Evolutionary conservation across 2,888 invertebrate species (phyloP).

Genomic region (Eudasyphora cyanicolor): DNA sequence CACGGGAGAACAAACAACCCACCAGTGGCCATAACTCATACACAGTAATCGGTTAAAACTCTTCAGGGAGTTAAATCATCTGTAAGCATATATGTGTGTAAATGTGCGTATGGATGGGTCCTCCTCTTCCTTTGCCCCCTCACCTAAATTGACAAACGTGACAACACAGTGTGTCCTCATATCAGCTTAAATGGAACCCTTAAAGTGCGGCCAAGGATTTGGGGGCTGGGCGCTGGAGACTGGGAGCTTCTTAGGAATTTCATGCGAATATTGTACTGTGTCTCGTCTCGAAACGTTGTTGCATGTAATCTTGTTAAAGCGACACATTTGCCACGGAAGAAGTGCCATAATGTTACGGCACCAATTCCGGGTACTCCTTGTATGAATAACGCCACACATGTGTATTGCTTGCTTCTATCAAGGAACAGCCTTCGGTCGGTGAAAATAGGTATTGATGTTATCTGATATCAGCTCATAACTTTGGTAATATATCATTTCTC

Average conservation of each 20-base stretch:
- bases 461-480: too few relatives aligned
- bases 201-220: too few relatives aligned
- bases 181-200: not conserved
- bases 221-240: not conserved
- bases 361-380: not conserved
- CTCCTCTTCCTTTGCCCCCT: too few relatives aligned
- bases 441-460: too few relatives aligned
- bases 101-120: too few relatives aligned
- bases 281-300: constrained; percentile 8
- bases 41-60: constrained; percentile 50
- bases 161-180: constrained; percentile 30
- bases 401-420: too few relatives aligned
- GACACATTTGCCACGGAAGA: constrained; percentile 39
- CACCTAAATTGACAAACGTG: constrained; percentile 37
- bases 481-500: too few relatives aligned
- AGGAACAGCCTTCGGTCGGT: too few relatives aligned
- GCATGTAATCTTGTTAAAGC: constrained; percentile 49
- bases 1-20: not conserved
- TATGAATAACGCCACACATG: too few relatives aligned
- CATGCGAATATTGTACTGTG: not conserved
- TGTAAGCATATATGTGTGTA: constrained; percentile 44
- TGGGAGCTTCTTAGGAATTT: not conserved
- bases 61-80: constrained; percentile 54
- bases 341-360: constrained; percentile 26
- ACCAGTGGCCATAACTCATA: constrained; percentile 19